phyloP scores from a whole-genome alignment of 2,888 invertebrate species.

The Dasypogon diadema region DNA sequence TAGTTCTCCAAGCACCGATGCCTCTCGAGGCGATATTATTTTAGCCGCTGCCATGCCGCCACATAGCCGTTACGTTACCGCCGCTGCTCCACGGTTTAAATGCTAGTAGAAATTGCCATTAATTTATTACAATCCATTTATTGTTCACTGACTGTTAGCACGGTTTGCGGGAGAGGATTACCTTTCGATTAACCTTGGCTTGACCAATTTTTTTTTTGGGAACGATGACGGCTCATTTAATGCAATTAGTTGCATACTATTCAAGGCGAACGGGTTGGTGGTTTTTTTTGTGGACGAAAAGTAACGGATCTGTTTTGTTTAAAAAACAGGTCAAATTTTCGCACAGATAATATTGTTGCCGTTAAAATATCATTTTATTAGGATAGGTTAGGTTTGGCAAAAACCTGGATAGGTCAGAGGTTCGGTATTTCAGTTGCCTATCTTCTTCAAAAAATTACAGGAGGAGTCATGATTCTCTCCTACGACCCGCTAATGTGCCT shows the following conservation, averaged over 20 bases:
- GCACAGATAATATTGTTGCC: no score
- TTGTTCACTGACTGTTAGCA: not conserved
- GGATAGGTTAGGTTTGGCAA: no score
- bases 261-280: not conserved
- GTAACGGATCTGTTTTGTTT: no score
- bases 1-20: conserved; percentile 1
- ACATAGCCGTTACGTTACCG: no score
- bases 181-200: conserved; percentile 8
- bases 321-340: no score
- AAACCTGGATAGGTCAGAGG: no score
- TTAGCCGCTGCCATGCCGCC: not conserved
- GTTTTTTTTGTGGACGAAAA: not conserved
- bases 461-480: no score
- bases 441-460: no score
- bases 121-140: conserved; percentile 14
- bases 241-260: conserved; percentile 1
- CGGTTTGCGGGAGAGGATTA: not conserved
- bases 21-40: not conserved
- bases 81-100: not conserved
- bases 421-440: no score
- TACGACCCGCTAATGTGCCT: no score
- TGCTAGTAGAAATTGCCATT: conserved; percentile 7
- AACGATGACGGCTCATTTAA: not conserved
- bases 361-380: no score
- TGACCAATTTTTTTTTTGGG: not conserved